Percentiles rank a stretch among this genome's conserved stretches.
Conservation (phyloP, 2,888 invertebrate genomes). For the Eupithecia subfuscata region DNA sequence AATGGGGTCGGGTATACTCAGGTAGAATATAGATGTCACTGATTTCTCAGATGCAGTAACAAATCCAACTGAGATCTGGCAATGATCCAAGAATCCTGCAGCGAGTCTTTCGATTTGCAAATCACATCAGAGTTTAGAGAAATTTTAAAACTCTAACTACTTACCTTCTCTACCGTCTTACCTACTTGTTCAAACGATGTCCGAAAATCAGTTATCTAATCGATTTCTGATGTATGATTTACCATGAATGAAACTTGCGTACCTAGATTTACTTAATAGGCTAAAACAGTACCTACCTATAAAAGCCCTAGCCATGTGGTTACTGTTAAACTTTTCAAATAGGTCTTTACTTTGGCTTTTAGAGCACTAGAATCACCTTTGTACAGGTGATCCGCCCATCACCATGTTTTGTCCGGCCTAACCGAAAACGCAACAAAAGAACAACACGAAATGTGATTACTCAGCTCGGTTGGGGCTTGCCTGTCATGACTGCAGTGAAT, state of each 20-base stretch:
- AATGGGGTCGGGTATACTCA: background rate
- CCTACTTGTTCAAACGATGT: background rate
- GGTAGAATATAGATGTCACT: constrained; percentile 41
- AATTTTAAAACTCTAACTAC: background rate
- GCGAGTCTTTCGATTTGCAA: constrained; percentile 45
- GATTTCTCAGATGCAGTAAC: constrained; percentile 70
- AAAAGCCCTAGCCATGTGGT: background rate
- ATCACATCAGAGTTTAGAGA: constrained; percentile 19
- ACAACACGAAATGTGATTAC: constrained; percentile 79
- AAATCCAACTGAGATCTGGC: constrained; percentile 71
- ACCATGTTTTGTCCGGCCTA: constrained; percentile 64
- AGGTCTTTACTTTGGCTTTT: constrained; percentile 16
- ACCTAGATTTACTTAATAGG: too few species aligned
- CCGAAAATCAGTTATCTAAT: background rate
- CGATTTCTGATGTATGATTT: background rate
- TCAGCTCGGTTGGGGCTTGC: constrained; percentile 69
- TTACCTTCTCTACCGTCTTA: background rate
- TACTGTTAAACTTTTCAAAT: constrained; percentile 9
- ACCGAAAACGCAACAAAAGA: constrained; percentile 69
- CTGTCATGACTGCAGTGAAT: constrained; percentile 75
- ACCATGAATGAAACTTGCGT: background rate
- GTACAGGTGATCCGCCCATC: constrained; percentile 58
- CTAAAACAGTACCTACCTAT: too few species aligned
- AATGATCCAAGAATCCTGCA: constrained; percentile 70
- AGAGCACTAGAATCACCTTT: constrained; percentile 27